Conservation (phyloP, 1,140 invertebrate species). For the Galendromus occidentalis region DNA sequence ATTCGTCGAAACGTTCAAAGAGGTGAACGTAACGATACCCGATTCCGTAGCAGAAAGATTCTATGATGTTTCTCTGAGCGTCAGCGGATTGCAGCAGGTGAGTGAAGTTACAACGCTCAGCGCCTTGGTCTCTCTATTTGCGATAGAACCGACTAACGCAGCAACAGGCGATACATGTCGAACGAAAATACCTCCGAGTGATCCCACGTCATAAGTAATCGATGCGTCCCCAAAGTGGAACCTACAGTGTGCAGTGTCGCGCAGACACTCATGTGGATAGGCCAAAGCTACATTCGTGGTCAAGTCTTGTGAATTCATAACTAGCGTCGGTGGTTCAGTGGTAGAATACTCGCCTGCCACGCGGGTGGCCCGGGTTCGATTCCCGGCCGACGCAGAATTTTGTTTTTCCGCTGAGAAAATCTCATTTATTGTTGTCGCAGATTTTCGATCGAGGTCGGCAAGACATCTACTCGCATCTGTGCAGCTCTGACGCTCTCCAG, state of each 20-base stretch:
- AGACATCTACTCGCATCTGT: constrained; percentile 13
- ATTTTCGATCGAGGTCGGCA: constrained; percentile 16
- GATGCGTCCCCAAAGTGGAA: too few species aligned
- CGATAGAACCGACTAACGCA: too few species aligned
- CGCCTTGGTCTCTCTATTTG: too few species aligned
- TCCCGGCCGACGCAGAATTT: constrained; percentile 49
- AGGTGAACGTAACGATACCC: background rate
- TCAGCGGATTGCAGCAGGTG: constrained; percentile 5
- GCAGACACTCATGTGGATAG: too few species aligned
- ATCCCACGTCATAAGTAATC: too few species aligned
- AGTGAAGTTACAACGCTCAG: background rate
- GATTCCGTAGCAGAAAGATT: background rate
- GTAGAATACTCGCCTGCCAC: constrained; percentile 82
- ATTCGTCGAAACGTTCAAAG: background rate
- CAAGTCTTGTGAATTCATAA: too few species aligned
- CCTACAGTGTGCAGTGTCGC: too few species aligned
- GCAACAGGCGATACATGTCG: too few species aligned
- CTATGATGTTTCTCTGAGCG: background rate
- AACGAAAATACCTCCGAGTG: too few species aligned
- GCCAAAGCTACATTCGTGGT: too few species aligned
- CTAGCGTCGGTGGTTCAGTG: constrained; percentile 60
- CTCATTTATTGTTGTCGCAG: constrained; percentile 8
- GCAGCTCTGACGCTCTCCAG: constrained; percentile 13
- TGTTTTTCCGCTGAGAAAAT: constrained; percentile 18
- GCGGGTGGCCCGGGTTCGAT: constrained; percentile 74